phyloP scores from a whole-genome alignment of 2,113 vertebrate species.

The Zosterops borbonicus region DNA sequence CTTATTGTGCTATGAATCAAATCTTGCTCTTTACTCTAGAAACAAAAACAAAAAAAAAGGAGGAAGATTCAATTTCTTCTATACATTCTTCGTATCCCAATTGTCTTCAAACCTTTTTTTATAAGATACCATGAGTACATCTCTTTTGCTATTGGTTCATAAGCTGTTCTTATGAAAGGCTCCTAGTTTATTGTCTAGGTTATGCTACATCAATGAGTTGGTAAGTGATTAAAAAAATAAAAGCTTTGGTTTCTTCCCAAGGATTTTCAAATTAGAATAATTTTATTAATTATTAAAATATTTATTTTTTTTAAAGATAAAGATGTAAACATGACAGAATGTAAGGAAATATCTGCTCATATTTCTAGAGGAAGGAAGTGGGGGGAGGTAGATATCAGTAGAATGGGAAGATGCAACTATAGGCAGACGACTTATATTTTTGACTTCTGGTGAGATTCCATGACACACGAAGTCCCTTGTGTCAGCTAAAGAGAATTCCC shows the following conservation, averaged over 20 bases:
- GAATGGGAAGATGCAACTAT: neutral
- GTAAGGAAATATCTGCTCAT: neutral
- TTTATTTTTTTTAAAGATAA: neutral
- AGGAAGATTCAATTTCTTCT: neutral
- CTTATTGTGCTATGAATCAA: neutral
- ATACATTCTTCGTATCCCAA: neutral
- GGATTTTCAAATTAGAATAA: neutral
- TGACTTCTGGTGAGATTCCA: neutral
- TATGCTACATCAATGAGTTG: neutral
- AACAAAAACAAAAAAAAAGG: neutral
- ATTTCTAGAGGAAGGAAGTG: neutral
- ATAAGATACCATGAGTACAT: neutral
- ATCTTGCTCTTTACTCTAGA: neutral
- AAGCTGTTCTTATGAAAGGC: neutral
- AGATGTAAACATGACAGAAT: neutral
- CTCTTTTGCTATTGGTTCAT: neutral
- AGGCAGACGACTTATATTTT: neutral
- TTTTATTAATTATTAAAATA: neutral
- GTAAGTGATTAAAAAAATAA: neutral
- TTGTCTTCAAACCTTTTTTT: neutral
- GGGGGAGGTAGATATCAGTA: rapidly evolving
- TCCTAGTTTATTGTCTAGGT: neutral
- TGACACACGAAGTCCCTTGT: neutral
- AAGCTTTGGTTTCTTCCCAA: neutral
- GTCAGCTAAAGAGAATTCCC: neutral